Evolutionary conservation across 2,888 invertebrate genomes (phyloP).

Genomic region (Drosophila neonasuta): DNA sequence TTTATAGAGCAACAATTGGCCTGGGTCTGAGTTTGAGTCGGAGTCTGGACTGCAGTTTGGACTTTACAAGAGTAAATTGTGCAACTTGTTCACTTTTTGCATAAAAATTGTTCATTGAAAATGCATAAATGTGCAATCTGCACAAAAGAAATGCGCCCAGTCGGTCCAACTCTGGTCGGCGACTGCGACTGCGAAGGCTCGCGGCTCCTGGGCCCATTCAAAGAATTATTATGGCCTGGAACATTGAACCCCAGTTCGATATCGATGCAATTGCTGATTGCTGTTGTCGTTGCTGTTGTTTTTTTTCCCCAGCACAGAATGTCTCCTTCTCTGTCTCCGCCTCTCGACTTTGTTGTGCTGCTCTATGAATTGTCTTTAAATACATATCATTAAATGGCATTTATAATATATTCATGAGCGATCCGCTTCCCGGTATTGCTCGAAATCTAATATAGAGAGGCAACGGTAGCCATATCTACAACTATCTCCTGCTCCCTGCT

Average conservation of each 20-base stretch:
- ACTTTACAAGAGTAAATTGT: conserved; percentile 76
- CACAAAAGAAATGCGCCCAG: conserved; percentile 53
- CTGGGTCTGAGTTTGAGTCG: conserved; percentile 7
- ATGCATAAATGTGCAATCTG: conserved; percentile 77
- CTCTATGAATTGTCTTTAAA: conserved; percentile 72
- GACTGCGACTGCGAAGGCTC: conserved; percentile 19
- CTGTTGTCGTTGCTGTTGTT: conserved; percentile 53
- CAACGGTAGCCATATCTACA: conserved; percentile 51
- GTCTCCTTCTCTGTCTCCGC: not conserved
- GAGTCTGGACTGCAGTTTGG: conserved; percentile 37
- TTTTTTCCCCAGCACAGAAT: conserved; percentile 5
- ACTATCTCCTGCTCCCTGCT: conserved; percentile 35
- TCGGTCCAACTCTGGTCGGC: not conserved
- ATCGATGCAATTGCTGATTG: conserved; percentile 75
- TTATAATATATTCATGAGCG: conserved; percentile 75
- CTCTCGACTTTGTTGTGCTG: conserved; percentile 1
- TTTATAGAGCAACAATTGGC: conserved; percentile 76
- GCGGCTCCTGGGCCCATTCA: conserved; percentile 41
- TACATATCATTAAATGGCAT: conserved; percentile 74
- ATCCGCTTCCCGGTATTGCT: conserved; percentile 72
- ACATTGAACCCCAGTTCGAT: conserved; percentile 72
- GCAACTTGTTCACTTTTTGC: conserved; percentile 78
- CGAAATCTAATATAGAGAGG: conserved; percentile 63
- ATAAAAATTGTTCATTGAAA: conserved; percentile 78
- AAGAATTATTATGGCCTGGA: conserved; percentile 73